Base-by-base conservation (phyloP, 2,797 vertebrate genomes). In the Brachyrhaphis roseni region DNA sequence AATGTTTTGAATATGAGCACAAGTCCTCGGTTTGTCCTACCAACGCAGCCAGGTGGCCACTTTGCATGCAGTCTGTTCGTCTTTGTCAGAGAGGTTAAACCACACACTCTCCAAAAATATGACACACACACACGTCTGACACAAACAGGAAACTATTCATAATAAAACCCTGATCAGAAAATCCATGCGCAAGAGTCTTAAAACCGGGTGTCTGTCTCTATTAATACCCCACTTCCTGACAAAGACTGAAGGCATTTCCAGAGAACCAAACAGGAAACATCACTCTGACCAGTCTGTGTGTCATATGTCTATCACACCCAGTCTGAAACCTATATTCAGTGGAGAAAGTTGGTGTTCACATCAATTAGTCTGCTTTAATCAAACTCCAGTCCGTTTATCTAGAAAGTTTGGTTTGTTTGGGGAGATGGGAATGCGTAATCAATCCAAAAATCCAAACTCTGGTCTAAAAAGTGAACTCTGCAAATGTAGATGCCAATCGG, bases 1-100 rank as follows among this genome's bases (percentile, higher is more conserved):
- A 41, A 41, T 5, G 10, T 39, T 68, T 41, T 68, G 36, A 68
- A 26, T 41, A 23, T 26, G 36, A 68, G 36, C 34, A 31, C 64
- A 26, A 55, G 71, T 43, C 73, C 36, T 57, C 59, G 31, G 13
- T 39, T 70, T 0, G 20, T 74, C 77, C 79, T 87, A 84, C 82
- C 85, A 81, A 28, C 80, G n/a, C 2, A 80, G 47, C 89, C 94
- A 94, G 90, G 91, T 94, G 95, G 91, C 78, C 77, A 76, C 82
- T 91, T 88, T 88, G 87, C 90, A 92, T 88, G 83, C 75, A 59
- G 62, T 55, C 55, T 4, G 51, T 23, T 64, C 5, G 86, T 81
- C 92, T 86, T 88, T 88, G 82, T 89, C 84, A 62, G 82, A 57
- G 77, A 88, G 89, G 92, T 93, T 81, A n/a, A 91, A 86, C 85